Evolutionary conservation across 2,888 invertebrate species (phyloP).

Genomic region (Megalurothrips usitatus): DNA sequence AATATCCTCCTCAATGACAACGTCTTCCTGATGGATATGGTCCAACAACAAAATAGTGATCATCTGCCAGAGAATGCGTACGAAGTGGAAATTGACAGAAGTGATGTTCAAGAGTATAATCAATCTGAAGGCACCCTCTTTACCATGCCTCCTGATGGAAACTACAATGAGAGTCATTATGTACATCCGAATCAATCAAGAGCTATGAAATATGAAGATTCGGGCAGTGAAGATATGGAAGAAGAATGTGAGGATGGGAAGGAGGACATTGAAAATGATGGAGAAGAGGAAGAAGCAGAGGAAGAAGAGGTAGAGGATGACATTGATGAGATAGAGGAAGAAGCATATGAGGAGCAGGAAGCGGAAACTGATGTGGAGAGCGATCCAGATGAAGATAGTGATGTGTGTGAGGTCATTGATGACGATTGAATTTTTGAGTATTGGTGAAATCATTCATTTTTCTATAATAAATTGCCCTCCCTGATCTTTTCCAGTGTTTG

Average conservation of each 20-base stretch:
- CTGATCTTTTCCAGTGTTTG: not conserved
- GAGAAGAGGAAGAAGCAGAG: not conserved
- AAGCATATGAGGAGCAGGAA: not conserved
- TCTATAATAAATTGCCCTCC: not conserved
- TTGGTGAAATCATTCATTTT: not conserved
- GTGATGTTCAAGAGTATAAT: not conserved
- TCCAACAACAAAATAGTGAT: not conserved
- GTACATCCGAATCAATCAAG: not conserved
- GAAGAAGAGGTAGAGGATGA: not conserved
- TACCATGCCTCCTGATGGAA: not conserved
- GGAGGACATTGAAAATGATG: not conserved
- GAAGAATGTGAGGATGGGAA: not conserved
- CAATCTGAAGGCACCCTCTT: not conserved
- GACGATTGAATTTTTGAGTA: not conserved
- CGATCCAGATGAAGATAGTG: not conserved
- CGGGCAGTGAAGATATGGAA: not conserved
- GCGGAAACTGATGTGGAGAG: not conserved
- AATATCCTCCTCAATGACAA: not conserved
- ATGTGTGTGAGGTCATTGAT: conserved; percentile 9
- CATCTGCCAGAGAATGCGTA: not conserved
- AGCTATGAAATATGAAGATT: not conserved
- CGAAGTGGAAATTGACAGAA: not conserved
- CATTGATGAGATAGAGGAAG: not conserved
- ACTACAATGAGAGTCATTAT: not conserved
- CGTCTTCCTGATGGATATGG: not conserved